These are phyloP conservation scores for Cheiracanthium punctorium DNA, from an alignment of 2,888 invertebrate genomes.

Conservation along the genomic window DNA sequence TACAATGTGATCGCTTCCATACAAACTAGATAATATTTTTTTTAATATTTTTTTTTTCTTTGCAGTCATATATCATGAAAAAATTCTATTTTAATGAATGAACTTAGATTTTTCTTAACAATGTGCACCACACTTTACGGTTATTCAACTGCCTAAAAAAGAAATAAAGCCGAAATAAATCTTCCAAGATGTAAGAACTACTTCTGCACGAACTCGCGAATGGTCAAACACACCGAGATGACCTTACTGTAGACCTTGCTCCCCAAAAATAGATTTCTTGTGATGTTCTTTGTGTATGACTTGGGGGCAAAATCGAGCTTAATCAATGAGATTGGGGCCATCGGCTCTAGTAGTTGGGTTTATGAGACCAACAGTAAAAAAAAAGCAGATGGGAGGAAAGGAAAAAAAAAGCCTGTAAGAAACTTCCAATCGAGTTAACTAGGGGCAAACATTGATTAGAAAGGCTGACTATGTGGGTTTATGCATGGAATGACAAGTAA, in stretches of 20 bases:
- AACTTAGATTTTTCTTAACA: too few species aligned
- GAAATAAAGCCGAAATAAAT: too few species aligned
- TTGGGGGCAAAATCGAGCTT: constrained; percentile 42
- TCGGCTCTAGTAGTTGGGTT: not conserved
- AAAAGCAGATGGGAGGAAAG: not conserved
- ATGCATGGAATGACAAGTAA: not conserved
- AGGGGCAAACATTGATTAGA: not conserved
- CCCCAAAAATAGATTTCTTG: constrained; percentile 46
- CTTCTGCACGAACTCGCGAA: too few species aligned
- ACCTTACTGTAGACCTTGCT: constrained; percentile 44
- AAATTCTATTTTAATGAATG: too few species aligned
- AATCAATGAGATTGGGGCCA: constrained; percentile 61
- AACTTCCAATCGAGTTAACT: not conserved
- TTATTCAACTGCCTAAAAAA: too few species aligned
- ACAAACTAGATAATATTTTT: too few species aligned
- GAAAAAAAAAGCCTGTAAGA: not conserved
- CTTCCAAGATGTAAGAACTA: too few species aligned
- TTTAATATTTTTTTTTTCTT: too few species aligned
- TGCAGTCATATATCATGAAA: too few species aligned
- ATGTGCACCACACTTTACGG: too few species aligned
- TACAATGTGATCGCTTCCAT: too few species aligned
- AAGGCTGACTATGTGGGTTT: not conserved
- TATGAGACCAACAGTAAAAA: not conserved
- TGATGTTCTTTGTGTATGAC: not conserved
- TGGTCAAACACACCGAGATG: too few species aligned